Percentiles rank a stretch among this genome's conserved stretches.
Evolutionary conservation across 1,140 invertebrate genomes (phyloP).

Genomic region (Doryteuthis pealeii): DNA sequence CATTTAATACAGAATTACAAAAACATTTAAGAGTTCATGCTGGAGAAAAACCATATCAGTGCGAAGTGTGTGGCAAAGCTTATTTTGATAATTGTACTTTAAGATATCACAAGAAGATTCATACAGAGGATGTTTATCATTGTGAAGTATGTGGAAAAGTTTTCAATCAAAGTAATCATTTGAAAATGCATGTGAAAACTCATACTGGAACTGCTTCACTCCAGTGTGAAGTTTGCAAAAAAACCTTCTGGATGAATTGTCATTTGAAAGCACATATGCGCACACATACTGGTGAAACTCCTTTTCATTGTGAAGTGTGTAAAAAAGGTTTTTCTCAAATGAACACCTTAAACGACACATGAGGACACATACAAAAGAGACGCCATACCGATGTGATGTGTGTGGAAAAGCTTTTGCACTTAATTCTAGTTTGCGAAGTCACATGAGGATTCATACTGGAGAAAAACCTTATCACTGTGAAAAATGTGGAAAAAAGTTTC

Average conservation of each 20-base stretch:
- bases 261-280: background rate
- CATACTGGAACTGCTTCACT: too few relatives aligned
- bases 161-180: background rate
- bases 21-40: background rate
- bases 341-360: background rate
- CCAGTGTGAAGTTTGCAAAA: too few relatives aligned
- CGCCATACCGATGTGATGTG: slow-evolving; percentile 27
- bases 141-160: background rate
- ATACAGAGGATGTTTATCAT: slow-evolving; percentile 82
- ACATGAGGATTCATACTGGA: slow-evolving; percentile 40
- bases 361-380: slow-evolving; percentile 71
- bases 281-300: background rate
- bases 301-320: background rate
- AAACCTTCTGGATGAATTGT: too few relatives aligned
- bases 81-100: too few relatives aligned
- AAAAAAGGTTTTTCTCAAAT: background rate
- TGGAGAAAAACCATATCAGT: background rate
- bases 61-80: background rate
- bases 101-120: too few relatives aligned
- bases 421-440: slow-evolving; percentile 25
- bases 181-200: background rate
- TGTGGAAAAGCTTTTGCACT: slow-evolving; percentile 33
- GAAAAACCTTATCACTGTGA: slow-evolving; percentile 44
- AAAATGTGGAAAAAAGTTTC: slow-evolving; percentile 47
- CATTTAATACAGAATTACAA: background rate